phyloP scores from a whole-genome alignment of 2,113 vertebrate genomes.

The Mugil cephalus region DNA sequence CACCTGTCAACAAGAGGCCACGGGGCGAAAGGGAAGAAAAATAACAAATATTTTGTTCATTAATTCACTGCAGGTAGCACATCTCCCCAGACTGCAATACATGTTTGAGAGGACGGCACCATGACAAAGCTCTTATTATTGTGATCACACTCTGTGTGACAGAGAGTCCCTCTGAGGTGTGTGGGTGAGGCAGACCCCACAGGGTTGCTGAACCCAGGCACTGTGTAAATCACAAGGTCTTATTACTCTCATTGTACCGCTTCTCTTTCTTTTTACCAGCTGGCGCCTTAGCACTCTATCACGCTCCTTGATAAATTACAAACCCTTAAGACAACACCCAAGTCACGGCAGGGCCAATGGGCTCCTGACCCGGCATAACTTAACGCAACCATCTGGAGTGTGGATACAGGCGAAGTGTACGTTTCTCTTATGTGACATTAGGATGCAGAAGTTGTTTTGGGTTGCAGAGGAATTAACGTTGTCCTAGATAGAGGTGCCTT shows the following conservation, averaged over 20 bases:
- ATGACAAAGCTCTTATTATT: constrained; percentile 43
- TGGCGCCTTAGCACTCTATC: constrained; percentile 34
- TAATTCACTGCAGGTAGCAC: constrained; percentile 29
- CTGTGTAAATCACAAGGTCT: constrained; percentile 62
- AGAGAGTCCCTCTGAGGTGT: constrained; percentile 53
- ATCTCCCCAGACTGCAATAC: not conserved
- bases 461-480: constrained; percentile 14
- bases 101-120: constrained; percentile 9
- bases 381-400: constrained; percentile 36
- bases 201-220: constrained; percentile 11
- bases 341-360: constrained; percentile 24
- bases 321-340: constrained; percentile 29
- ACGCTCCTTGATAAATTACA: constrained; percentile 47
- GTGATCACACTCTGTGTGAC: constrained; percentile 56
- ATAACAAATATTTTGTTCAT: constrained; percentile 54
- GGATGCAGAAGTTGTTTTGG: constrained; percentile 25
- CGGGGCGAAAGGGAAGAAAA: constrained; percentile 27
- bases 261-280: constrained; percentile 37
- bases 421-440: constrained; percentile 27
- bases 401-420: not conserved
- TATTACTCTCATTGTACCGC: constrained; percentile 52
- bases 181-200: constrained; percentile 39
- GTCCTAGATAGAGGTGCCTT: not conserved
- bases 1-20: constrained; percentile 59
- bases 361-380: constrained; percentile 60